Base-by-base conservation (phyloP, 2,888 invertebrate species). In the Andrena bucephala region DNA sequence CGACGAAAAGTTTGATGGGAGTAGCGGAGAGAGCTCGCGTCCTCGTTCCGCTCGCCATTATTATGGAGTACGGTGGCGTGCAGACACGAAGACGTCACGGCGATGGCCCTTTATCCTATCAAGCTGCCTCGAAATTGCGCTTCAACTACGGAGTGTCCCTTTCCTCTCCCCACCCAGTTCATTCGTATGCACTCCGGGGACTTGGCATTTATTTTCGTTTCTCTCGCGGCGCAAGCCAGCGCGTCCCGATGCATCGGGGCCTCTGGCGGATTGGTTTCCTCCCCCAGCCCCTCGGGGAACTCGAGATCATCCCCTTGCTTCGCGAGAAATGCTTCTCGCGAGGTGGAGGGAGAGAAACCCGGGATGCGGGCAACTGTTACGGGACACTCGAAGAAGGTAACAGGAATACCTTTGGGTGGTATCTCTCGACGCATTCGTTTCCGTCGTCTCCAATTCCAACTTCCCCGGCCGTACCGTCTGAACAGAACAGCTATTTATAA, bases 161-260 rank as follows among this genome's bases (percentile, higher is more conserved):
- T 16, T n/a, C 62, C 48, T 54, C 7, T 16, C 13, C 6, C 48
- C n/a, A 2, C 4, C 4, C 33, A 10, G 54, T 69, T 69, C 67
- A 74, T 73, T 72, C 42, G 66, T 31, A 82, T 52, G 75, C 77
- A 59, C 42, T 29, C 48, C 65, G 36, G 48, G n/a, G 42, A 73
- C 31, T 20, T 62, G 20, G 29, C 70, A 67, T 82, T 68, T 85
- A 78, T 74, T 52, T 75, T 78, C 70, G 60, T 85, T 70, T 73
- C 69, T 24, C 42, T 42, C 42, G 10, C 54, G 54, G 3, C 4
- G 54, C 54, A 10, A 42, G 60, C 67, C 27, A 33, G 10, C 62
- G 20, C 24, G 29, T 4, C 59, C 54, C 72, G 74, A 33, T 29
- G 54, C 54, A n/a, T 20, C 20, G 20, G 54, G 24, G 20, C 27